Evolutionary conservation across 2,797 vertebrate genomes (phyloP).

Genomic region (Spinus olivaceus): DNA sequence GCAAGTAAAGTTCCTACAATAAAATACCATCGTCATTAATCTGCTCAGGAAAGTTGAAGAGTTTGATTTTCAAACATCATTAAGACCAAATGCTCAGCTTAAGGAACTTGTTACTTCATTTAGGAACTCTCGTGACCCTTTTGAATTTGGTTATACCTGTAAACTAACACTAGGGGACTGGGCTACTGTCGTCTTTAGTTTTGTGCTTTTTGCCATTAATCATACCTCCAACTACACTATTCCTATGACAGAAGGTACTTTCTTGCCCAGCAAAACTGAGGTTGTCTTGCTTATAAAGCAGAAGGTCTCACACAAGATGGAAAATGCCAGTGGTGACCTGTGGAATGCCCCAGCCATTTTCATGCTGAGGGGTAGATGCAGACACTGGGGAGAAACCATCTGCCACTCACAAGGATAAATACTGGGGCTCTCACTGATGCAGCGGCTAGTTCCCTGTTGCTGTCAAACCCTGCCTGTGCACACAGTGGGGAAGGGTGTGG

Average conservation of each 20-base stretch:
- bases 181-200: not conserved
- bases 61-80: not conserved
- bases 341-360: not conserved
- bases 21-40: not conserved
- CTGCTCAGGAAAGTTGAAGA: not conserved
- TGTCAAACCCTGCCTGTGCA: not conserved
- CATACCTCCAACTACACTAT: not conserved
- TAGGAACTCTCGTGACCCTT: not conserved
- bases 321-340: not conserved
- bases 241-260: not conserved
- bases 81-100: not conserved
- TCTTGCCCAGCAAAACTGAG: not conserved
- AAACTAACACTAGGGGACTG: not conserved
- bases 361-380: not conserved
- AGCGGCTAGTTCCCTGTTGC: not conserved
- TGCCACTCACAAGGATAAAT: accelerated
- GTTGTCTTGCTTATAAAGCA: not conserved
- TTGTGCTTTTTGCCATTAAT: not conserved
- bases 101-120: not conserved
- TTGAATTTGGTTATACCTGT: not conserved
- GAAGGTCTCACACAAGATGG: not conserved
- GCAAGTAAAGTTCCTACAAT: not conserved
- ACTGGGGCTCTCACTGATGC: not conserved
- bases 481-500: not conserved
- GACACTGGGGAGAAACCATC: not conserved